These are phyloP conservation scores for Ptychodera flava DNA, from an alignment of 35 echinoderm and acorn worm species.

Conservation along the genomic window DNA sequence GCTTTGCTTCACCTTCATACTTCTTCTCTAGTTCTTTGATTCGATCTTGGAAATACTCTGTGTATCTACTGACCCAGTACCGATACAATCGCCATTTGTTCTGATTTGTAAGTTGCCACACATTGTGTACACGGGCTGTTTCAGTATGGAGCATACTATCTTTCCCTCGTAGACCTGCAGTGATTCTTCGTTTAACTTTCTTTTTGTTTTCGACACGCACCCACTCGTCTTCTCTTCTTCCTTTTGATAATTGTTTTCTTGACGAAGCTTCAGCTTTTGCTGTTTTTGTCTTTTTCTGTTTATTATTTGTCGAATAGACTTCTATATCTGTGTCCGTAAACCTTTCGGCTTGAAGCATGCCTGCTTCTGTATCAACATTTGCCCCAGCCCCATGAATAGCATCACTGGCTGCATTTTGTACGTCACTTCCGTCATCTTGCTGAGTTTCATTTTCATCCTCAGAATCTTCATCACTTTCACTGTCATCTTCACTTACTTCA, in stretches of 20 bases:
- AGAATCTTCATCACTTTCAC: not conserved
- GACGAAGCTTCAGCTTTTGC: not conserved
- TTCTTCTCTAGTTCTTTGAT: not conserved
- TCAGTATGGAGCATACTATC: not conserved
- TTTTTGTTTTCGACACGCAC: not conserved
- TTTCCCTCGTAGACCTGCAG: not conserved
- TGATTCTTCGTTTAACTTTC: not conserved
- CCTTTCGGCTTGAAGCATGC: not conserved
- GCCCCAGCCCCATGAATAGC: not conserved
- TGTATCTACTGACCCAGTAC: not conserved
- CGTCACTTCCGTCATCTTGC: not conserved
- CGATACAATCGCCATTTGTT: not conserved
- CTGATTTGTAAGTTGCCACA: not conserved
- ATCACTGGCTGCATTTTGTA: not conserved
- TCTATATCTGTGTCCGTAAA: not conserved
- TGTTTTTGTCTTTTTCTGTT: not conserved
- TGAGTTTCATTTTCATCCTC: not conserved
- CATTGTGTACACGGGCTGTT: not conserved
- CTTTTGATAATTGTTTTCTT: not conserved
- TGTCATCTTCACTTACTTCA: not conserved
- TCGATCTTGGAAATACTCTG: not conserved
- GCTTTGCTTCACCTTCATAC: not conserved
- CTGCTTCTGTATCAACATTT: not conserved
- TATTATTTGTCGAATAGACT: not conserved
- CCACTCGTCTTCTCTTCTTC: not conserved